Conservation (phyloP, 2,888 invertebrate species). For the Acanthosepion esculentum region DNA sequence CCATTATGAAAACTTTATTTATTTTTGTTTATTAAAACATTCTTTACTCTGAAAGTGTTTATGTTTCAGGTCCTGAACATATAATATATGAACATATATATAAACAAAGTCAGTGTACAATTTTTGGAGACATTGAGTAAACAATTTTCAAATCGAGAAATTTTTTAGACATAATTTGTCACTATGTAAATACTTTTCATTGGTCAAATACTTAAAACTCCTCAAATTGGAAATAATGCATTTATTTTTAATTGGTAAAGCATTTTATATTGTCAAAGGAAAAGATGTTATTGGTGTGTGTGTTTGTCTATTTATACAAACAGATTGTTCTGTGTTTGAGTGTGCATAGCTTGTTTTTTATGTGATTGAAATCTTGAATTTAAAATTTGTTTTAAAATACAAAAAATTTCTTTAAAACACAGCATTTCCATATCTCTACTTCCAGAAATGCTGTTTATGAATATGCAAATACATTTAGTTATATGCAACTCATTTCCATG, state of each 20-base stretch:
- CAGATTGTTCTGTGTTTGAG: not conserved
- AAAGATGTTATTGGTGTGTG: too few species aligned
- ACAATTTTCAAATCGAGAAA: not conserved
- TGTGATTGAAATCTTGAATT: not conserved
- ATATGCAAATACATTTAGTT: not conserved
- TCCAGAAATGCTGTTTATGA: not conserved
- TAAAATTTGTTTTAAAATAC: not conserved
- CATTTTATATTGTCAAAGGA: not conserved
- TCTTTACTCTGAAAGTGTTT: too few species aligned
- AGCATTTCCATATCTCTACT: not conserved
- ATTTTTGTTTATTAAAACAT: too few species aligned
- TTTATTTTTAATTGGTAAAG: not conserved
- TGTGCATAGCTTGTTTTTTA: not conserved
- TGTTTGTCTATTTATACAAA: not conserved
- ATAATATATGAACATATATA: too few species aligned
- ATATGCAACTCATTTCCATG: not conserved
- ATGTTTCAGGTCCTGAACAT: too few species aligned
- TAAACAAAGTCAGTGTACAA: too few species aligned
- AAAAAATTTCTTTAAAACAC: not conserved
- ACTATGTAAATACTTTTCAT: not conserved
- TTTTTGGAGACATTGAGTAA: too few species aligned
- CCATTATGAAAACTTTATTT: too few species aligned
- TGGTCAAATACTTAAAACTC: not conserved
- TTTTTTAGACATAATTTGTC: not conserved
- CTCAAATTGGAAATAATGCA: not conserved